Evolutionary conservation across 2,113 vertebrate genomes (phyloP).

Genomic region (Colistium nudipinnis): DNA sequence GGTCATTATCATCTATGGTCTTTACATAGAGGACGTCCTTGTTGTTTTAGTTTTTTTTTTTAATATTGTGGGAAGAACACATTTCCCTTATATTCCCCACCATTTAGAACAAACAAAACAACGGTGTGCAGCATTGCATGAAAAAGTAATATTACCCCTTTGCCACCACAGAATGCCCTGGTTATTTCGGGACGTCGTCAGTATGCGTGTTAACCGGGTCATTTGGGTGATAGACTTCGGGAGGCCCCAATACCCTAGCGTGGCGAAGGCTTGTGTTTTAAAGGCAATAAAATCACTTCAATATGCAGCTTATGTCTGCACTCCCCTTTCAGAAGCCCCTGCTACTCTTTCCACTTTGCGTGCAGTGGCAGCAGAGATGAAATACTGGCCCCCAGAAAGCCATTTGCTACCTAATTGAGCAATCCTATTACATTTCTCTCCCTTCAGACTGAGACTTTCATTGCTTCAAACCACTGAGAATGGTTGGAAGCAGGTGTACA

Average conservation of each 20-base stretch:
- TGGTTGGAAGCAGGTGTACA: conserved; percentile 69
- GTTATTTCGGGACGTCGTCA: conserved; percentile 55
- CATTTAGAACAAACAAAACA: conserved; percentile 45
- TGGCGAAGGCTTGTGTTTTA: conserved; percentile 68
- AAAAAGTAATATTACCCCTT: conserved; percentile 54
- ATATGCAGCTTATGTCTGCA: conserved; percentile 78
- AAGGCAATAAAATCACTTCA: conserved; percentile 77
- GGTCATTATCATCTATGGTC: conserved; percentile 33
- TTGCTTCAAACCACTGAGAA: conserved; percentile 72
- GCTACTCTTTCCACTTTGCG: conserved; percentile 76
- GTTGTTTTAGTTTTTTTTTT: conserved; percentile 19
- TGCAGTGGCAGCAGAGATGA: conserved; percentile 80
- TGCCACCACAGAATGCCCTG: conserved; percentile 31
- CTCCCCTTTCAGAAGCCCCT: conserved; percentile 70
- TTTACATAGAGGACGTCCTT: conserved; percentile 6
- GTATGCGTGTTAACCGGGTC: conserved; percentile 49
- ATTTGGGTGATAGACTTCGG: conserved; percentile 62
- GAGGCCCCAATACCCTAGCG: conserved; percentile 44
- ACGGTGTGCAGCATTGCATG: conserved; percentile 39
- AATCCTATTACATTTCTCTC: conserved; percentile 83
- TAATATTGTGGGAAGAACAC: neutral
- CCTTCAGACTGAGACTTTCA: conserved; percentile 79
- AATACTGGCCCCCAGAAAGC: conserved; percentile 83
- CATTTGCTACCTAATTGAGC: conserved; percentile 87
- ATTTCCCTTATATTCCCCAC: conserved; percentile 21